A percentile compares a stretch with the other conserved stretches of the same genome.
Conservation (phyloP, 1,140 invertebrate species). For the Calosoma granatense region DNA sequence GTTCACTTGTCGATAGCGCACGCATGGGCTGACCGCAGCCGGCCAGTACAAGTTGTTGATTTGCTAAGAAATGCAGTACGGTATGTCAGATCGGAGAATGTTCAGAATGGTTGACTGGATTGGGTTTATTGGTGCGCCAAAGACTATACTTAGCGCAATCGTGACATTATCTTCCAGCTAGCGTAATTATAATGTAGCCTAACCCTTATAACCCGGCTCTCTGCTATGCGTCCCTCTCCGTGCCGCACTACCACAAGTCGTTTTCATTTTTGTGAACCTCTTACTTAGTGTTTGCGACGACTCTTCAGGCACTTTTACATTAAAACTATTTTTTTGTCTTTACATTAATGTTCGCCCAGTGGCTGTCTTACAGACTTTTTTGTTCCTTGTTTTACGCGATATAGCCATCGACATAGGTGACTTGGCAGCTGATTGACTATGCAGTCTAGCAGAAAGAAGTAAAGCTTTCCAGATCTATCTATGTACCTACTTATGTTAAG, state of each 20-base stretch:
- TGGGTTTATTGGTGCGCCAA: conserved; percentile 9
- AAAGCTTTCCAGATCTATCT: too few relatives aligned
- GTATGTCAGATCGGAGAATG: too few relatives aligned
- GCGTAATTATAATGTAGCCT: conserved; percentile 24
- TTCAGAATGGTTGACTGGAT: neutral
- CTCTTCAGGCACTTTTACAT: conserved; percentile 4
- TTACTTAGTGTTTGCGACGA: conserved; percentile 4
- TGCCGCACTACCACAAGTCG: neutral
- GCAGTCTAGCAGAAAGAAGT: neutral
- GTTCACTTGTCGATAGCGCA: neutral
- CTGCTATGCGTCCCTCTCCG: neutral
- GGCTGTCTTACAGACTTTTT: neutral
- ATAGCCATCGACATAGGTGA: neutral
- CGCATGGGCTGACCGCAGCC: conserved; percentile 2
- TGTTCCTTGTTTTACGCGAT: neutral
- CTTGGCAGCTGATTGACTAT: neutral
- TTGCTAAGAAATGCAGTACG: too few relatives aligned
- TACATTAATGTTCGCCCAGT: neutral
- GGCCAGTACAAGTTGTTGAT: too few relatives aligned
- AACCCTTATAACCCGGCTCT: conserved; percentile 1
- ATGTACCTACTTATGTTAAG: too few relatives aligned
- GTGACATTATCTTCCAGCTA: conserved; percentile 31
- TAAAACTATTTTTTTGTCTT: conserved; percentile 1
- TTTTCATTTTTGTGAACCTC: conserved; percentile 9
- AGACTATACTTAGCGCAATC: conserved; percentile 24